Base-by-base conservation (phyloP, 2,113 vertebrate genomes). In the Grammomys dolichurus region DNA sequence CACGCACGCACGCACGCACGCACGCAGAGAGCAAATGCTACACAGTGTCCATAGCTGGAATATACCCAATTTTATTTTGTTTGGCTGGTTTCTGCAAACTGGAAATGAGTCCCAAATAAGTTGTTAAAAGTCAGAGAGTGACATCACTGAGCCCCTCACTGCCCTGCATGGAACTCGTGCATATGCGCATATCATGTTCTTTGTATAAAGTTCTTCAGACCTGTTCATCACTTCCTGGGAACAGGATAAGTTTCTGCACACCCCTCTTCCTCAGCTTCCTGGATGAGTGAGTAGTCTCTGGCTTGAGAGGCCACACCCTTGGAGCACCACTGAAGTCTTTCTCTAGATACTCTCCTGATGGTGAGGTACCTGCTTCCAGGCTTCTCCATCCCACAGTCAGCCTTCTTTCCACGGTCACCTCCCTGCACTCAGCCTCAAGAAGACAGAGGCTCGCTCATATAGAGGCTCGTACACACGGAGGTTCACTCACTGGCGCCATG, bases 381-480 rank as follows among this genome's bases (percentile, higher is more conserved):
- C 20, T 22, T n/a, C 46, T 36, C 36, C 7, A 14, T n/a, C 13
- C 0, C 60, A 72, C 12, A 0, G n/a, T 3, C 1, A 78, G 87
- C 28, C 75, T 87, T 54, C 17, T 2, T 9, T 48, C 51, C 24
- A 0, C 0, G 0, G 11, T 13, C 14, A 3, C 36, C 26, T 48
- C 10, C 7, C 24, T 3, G 8, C 4, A 20, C 3, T 54, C 1
- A 6, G 60, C 17, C 13, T 19, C 22, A 58, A 36, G 1, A 0
- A 12, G 31, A 51, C 28, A 24, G 75, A 19, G 6, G 22, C 65
- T 67, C 24, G 24, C 63, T 65, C 9, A 67, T 2, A 31, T 4
- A 31, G 65, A 67, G 65, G 28, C 65, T 67, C 17, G 31, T 7
- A 26, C 0, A 36, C 0, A 7, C 20, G 16, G 56, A 33, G 58